phyloP scores from a whole-genome alignment of 2,113 vertebrate species.

The Stigmatopora argus region DNA sequence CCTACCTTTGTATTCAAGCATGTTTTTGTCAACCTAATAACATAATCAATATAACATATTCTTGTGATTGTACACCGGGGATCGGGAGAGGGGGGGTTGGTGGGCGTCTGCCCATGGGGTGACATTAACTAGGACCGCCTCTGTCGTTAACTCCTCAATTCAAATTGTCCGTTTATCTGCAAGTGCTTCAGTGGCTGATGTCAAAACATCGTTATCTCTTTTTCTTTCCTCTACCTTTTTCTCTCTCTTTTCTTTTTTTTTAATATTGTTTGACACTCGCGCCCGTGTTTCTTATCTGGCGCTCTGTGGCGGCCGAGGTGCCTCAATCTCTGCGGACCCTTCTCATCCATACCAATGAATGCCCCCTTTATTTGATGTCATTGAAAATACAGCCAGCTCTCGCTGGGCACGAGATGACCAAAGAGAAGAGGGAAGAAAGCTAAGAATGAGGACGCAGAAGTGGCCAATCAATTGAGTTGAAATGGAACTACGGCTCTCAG shows the following conservation, averaged over 20 bases:
- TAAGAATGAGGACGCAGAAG: conserved; percentile 52
- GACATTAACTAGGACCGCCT: no score
- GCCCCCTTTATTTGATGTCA: conserved; percentile 64
- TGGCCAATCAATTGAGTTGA: conserved; percentile 64
- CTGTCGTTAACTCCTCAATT: conserved; percentile 32
- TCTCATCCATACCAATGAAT: conserved; percentile 63
- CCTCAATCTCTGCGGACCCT: conserved; percentile 48
- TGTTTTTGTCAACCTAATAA: no score
- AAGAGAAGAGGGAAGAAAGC: conserved; percentile 19
- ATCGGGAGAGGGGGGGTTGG: no score
- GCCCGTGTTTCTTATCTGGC: conserved; percentile 35
- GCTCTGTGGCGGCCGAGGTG: conserved; percentile 50
- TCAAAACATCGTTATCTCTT: conserved; percentile 37
- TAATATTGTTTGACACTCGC: conserved; percentile 21
- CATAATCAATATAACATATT: no score
- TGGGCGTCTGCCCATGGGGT: no score
- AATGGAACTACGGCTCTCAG: conserved; percentile 64
- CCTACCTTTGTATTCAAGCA: no score
- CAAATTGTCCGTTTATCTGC: conserved; percentile 22
- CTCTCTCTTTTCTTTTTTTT: not conserved
- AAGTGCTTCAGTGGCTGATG: conserved; percentile 30
- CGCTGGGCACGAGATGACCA: conserved; percentile 21
- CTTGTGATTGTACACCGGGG: no score
- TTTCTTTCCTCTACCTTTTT: conserved; percentile 9
- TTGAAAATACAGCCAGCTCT: conserved; percentile 62